Conservation (phyloP, 2,113 vertebrate species). For the Zapornia atra region DNA sequence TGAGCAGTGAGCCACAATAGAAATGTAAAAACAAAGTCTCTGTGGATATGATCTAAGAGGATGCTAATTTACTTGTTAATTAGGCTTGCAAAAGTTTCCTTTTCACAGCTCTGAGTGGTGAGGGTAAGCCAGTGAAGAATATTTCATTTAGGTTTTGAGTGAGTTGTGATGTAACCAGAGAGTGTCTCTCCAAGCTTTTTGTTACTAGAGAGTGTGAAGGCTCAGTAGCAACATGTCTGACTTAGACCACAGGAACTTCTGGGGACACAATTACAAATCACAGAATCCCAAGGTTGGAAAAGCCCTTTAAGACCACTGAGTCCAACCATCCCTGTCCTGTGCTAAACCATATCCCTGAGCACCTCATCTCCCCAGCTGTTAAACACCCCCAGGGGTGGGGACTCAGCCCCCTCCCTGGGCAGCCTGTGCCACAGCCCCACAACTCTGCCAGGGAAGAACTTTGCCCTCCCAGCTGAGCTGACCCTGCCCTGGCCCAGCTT, state of each 20-base stretch:
- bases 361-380: no score
- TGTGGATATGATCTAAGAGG: background rate
- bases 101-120: background rate
- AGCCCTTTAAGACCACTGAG: no score
- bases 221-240: background rate
- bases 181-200: background rate
- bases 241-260: background rate
- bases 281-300: no score
- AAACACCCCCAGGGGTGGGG: no score
- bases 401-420: no score
- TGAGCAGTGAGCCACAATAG: background rate
- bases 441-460: no score
- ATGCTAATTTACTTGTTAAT: conserved; percentile 38
- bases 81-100: conserved; percentile 34
- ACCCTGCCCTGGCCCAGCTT: no score
- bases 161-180: background rate
- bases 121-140: background rate
- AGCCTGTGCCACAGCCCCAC: no score
- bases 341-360: no score
- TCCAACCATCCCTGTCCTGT: no score
- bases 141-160: conserved; percentile 26
- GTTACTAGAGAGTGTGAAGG: background rate
- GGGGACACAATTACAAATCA: background rate
- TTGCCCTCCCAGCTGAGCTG: no score
- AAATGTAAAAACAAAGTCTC: conserved; percentile 1